Evolutionary conservation across 2,888 invertebrate genomes (phyloP).

Genomic region (Eupithecia insigniata): DNA sequence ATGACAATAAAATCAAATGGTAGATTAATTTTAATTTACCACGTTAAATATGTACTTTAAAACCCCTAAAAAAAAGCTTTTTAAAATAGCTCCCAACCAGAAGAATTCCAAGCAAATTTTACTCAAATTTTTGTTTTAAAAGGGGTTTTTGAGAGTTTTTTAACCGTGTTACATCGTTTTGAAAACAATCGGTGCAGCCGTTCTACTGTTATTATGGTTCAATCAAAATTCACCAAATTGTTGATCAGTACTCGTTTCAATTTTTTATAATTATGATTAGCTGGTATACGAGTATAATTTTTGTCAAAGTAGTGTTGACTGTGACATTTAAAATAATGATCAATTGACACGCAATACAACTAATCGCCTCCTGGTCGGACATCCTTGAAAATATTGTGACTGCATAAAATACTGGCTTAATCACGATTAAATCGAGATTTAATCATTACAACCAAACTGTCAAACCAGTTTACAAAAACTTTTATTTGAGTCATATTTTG

Average conservation of each 20-base stretch:
- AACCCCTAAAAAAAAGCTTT: too few relatives aligned
- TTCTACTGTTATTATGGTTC: neutral
- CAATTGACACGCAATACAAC: neutral
- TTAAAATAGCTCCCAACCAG: too few relatives aligned
- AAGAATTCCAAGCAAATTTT: neutral
- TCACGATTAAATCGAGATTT: neutral
- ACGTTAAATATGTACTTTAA: too few relatives aligned
- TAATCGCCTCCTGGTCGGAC: neutral
- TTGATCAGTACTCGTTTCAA: too few relatives aligned
- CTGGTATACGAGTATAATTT: neutral
- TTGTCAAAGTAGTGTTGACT: neutral
- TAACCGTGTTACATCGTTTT: too few relatives aligned
- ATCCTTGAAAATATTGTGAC: neutral
- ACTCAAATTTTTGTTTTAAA: neutral
- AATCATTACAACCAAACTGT: neutral
- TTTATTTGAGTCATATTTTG: neutral
- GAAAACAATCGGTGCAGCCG: neutral
- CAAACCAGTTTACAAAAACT: neutral
- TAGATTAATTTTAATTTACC: neutral
- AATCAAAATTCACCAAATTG: neutral
- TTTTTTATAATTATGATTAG: too few relatives aligned
- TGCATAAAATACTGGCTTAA: conserved; percentile 2
- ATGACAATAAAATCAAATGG: neutral
- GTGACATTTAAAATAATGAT: neutral
- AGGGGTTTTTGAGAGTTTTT: too few relatives aligned